Evolutionary conservation across 37 sponge, comb jelly and placozoan genomes (phyloP), one percentile per base, ranked within the genome.

Genomic region (Beroe forskalii): DNA sequence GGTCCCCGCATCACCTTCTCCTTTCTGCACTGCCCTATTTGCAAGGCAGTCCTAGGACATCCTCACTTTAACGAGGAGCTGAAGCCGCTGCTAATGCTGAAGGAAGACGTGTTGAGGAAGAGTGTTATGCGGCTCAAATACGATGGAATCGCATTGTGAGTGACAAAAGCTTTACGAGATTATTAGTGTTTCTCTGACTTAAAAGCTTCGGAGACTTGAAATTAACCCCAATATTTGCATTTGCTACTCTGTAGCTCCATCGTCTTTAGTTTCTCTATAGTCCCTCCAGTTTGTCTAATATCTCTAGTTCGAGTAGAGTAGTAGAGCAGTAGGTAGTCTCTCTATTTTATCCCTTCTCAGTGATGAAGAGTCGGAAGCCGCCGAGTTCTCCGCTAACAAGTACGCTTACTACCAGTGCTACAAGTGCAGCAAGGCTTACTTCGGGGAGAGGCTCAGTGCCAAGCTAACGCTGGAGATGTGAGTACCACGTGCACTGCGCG

Each of bases 341-440:
- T n/a, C n/a, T n/a, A 9, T 55, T 17, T 55, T 9, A 55, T 17
- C 60, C 60, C 60, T 9, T 55, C n/a, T n/a, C n/a, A 72, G 75
- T 33, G 75, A 72, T 36, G 35, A 6, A 1, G 75, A 72, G 22
- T 36, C 14, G 40, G 75, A 95, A 27, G 96, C 98, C n/a, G 91
- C 89, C 28, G 96, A 95, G 48, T 95, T 94, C 83, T 94, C 96
- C 69, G 94, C 95, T 95, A 91, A 93, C 89, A 93, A 94, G 61
- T 97, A 97, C 92, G 94, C 96, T 44, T 97, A 97, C 92, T 97
- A 97, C 44, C 93, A 95, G 62, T 97, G 98, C 90, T 94, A 89
- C 95, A 97, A 97, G 91, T 97, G 98, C 92, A 93, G 92, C 63
- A 94, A 95, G 94, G 97, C 89, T 12, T 86, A 86, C 89, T 86